phyloP scores from a whole-genome alignment of 1,140 invertebrate species.

The Drosophila azteca region DNA sequence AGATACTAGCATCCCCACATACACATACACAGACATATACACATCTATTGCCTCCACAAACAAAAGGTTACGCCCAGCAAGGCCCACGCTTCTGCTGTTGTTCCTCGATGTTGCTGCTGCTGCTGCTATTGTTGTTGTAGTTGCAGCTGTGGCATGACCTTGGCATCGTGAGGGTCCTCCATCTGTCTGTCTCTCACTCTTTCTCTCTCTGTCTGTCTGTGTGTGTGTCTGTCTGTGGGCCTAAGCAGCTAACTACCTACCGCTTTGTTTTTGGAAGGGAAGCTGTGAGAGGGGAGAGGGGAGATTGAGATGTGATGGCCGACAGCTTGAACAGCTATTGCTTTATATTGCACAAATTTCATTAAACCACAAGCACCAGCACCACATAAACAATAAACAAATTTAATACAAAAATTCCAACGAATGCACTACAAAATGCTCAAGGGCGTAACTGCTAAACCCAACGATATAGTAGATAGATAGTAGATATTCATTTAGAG shows the following conservation, averaged over 20 bases:
- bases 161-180: constrained; percentile 12
- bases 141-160: constrained; percentile 7
- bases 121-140: constrained; percentile 18
- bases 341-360: too few relatives aligned
- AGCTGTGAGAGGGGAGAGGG: constrained; percentile 18
- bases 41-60: constrained; percentile 44
- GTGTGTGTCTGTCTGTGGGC: constrained; percentile 46
- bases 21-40: constrained; percentile 21
- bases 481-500: too few relatives aligned
- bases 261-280: constrained; percentile 27
- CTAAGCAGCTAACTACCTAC: constrained; percentile 48
- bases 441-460: too few relatives aligned
- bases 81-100: constrained; percentile 52
- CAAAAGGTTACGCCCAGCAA: constrained; percentile 69
- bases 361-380: too few relatives aligned
- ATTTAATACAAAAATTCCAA: too few relatives aligned
- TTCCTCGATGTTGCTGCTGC: constrained; percentile 36
- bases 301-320: constrained; percentile 2
- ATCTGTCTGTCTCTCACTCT: constrained; percentile 43
- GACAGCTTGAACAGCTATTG: background rate
- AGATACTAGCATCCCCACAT: background rate
- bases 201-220: constrained; percentile 60
- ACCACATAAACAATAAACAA: too few relatives aligned
- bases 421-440: too few relatives aligned
- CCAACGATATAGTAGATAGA: too few relatives aligned